Evolutionary conservation across 2,888 invertebrate genomes (phyloP), one percentile per base, ranked within the genome.

Genomic region (Patella ulyssiponensis): DNA sequence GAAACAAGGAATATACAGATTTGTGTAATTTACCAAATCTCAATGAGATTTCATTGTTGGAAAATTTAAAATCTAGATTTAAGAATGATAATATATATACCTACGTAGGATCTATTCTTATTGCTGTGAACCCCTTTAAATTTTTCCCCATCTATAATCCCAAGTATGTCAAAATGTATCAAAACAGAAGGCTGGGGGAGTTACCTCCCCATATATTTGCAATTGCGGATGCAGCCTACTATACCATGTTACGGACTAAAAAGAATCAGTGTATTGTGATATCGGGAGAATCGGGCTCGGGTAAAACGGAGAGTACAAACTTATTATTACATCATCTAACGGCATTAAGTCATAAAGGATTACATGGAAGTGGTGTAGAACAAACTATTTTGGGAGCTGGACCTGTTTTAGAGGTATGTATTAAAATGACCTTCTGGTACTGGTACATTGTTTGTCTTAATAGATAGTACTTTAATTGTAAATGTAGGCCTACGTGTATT

Each of bases 71-170:
- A 80, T 95, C 96, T 83, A 94, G 97, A 87, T 98, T 98, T 93
- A 94, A 95, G 78, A 96, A 96, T 86, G 97, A 97, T 73, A 96
- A 97, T 92, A 98, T 98, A 88, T 98, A 98, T 92, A 98, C 98
- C 14, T 98, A 98, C 89, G 97, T 98, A 84, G 98, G 98, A 76
- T 97, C 97, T 77, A 98, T 98, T 90, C 93, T 98, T 79, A 97
- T 98, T 88, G 97, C 98, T 75, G 95, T 98, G 83, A 98, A 98
- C 86, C 93, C 93, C 14, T 97, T 97, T 92, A 93, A 93, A 93
- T 98, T 98, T 92, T 97, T 97, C 92, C 98, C 98, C 33, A 98
- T 98, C 86, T 98, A 98, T 93, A 98, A 98, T 93, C 98, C 98
- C 72, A 98, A 98, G 93, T 98, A 97, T 93, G 98, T 98, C 85